Evolutionary conservation across 1,140 invertebrate species (phyloP).

Genomic region (Microplitis mediator): DNA sequence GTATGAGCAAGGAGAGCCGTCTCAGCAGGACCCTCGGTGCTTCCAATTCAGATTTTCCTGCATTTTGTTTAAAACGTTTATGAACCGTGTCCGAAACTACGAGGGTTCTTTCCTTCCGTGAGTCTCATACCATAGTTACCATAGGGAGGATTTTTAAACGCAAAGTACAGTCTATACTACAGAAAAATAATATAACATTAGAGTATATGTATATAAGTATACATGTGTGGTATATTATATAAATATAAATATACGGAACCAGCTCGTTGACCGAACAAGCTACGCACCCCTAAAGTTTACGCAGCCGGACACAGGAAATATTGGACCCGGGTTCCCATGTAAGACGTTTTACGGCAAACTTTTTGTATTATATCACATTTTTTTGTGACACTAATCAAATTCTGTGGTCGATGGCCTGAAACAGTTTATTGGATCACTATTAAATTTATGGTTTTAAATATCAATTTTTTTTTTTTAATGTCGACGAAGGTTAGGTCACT

Average conservation of each 20-base stretch:
- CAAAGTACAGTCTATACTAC: no score
- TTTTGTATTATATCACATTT: no score
- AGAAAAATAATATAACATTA: not conserved
- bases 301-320: slow-evolving; percentile 49
- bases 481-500: no score
- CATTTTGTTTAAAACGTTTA: slow-evolving; percentile 62
- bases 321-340: slow-evolving; percentile 26
- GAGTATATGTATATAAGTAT: slow-evolving; percentile 20
- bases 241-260: not conserved
- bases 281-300: slow-evolving; percentile 46
- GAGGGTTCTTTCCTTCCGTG: slow-evolving; percentile 23
- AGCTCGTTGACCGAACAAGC: slow-evolving; percentile 3
- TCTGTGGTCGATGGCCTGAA: no score
- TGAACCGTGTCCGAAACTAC: slow-evolving; percentile 55
- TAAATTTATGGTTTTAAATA: no score
- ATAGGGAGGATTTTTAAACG: no score
- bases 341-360: not conserved
- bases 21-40: not conserved
- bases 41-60: slow-evolving; percentile 52
- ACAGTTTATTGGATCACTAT: no score
- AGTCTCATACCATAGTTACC: not conserved
- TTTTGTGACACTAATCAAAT: no score
- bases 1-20: slow-evolving; percentile 22
- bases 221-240: slow-evolving; percentile 6
- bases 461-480: not conserved